Percentiles rank a stretch among this genome's conserved stretches.
Evolutionary conservation across 1,140 invertebrate species (phyloP).

Genomic region (Sycobia sp.): DNA sequence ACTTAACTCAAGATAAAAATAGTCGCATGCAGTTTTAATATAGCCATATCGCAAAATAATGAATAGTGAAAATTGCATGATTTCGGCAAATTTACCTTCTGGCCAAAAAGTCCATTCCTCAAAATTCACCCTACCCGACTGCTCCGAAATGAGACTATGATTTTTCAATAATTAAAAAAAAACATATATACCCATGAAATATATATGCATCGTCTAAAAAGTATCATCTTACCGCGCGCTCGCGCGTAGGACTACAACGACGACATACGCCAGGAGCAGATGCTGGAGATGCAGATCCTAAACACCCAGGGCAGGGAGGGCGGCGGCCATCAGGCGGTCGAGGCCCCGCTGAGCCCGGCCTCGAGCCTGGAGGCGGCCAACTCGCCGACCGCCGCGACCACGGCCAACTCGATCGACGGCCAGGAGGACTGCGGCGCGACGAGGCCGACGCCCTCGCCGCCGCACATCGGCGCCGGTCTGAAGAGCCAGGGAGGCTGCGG

Average conservation of each 20-base stretch:
- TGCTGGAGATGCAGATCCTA: conserved; percentile 74
- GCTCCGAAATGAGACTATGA: too few species aligned
- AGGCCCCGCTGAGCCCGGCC: conserved; percentile 49
- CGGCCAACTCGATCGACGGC: conserved; percentile 56
- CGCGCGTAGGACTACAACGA: conserved; percentile 77
- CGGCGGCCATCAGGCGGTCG: conserved; percentile 43
- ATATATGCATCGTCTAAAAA: too few species aligned
- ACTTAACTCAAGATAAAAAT: too few species aligned
- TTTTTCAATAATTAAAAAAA: too few species aligned
- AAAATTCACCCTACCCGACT: too few species aligned
- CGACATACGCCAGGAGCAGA: conserved; percentile 79
- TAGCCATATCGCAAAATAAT: too few species aligned
- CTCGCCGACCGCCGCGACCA: conserved; percentile 57
- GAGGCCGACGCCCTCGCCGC: conserved; percentile 56
- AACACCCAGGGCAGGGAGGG: conserved; percentile 54
- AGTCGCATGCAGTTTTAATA: too few species aligned
- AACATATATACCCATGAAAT: too few species aligned
- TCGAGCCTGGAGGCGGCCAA: conserved; percentile 52
- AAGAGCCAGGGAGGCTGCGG: conserved; percentile 43
- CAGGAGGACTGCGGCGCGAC: conserved; percentile 47
- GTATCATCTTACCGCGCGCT: too few species aligned
- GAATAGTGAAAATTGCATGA: too few species aligned
- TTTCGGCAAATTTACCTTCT: too few species aligned
- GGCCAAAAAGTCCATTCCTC: too few species aligned
- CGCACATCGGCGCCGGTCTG: conserved; percentile 50